Percentiles rank a stretch among this genome's conserved stretches.
phyloP scores from a whole-genome alignment of 2,888 invertebrate genomes.

The Lamellibrachia satsuma region DNA sequence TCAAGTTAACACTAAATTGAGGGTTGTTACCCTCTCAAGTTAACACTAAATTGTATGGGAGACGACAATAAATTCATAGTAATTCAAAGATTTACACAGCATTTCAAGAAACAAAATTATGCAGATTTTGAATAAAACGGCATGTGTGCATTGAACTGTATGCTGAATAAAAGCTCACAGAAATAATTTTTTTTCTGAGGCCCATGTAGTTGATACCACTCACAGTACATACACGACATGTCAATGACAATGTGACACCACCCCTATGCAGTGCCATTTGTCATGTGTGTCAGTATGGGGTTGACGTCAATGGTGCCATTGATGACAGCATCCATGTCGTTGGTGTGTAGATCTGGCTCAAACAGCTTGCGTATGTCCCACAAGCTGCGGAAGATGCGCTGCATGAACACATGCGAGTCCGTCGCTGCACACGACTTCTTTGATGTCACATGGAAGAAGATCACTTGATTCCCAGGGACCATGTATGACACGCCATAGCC shows the following conservation, averaged over 20 bases:
- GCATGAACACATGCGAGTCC: constrained; percentile 53
- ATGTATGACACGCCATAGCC: constrained; percentile 67
- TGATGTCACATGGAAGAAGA: constrained; percentile 69
- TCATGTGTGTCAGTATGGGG: neutral
- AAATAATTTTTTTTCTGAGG: neutral
- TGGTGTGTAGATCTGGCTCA: constrained; percentile 36
- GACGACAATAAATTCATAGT: neutral
- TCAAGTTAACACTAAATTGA: neutral
- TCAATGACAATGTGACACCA: neutral
- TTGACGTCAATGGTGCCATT: neutral
- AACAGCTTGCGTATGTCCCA: constrained; percentile 64
- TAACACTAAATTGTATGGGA: neutral
- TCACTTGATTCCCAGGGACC: constrained; percentile 66
- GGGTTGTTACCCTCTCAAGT: no score
- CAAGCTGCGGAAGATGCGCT: constrained; percentile 63
- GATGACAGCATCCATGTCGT: constrained; percentile 5
- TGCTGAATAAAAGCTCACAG: neutral
- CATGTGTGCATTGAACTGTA: neutral
- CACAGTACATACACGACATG: neutral
- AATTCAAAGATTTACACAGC: neutral
- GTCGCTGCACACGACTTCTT: constrained; percentile 65
- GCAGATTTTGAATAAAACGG: no score
- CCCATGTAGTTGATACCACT: neutral
- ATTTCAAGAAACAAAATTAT: no score
- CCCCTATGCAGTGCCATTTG: neutral